Base-by-base conservation (phyloP, 2,113 vertebrate species). In the Corvus cornix region DNA sequence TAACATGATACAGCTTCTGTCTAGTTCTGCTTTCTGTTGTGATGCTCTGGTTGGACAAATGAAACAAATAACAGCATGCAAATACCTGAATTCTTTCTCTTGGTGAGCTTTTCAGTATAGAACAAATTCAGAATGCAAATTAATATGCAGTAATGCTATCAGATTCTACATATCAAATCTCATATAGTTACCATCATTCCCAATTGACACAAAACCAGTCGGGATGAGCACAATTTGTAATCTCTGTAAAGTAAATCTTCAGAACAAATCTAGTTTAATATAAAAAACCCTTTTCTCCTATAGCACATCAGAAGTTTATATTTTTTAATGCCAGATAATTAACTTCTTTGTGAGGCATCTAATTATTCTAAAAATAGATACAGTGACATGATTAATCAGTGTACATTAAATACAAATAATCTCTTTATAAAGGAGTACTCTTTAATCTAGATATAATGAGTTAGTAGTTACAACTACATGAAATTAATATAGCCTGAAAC, bases 351-450 rank as follows among this genome's bases (percentile, higher is more conserved):
- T 80, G 64, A 93, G 41, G 35, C 30, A 70, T 14, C 4, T 85
- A 70, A 78, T 78, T 63, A 59, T 87, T 84, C 60, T 85, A 87
- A 92, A 95, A 79, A 84, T 68, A 93, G 48, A 35, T 63, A 43
- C 12, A 27, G 30, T 16, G 55, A 33, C 23, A 52, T 52, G 44
- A 79, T 85, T 90, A 83, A 80, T 80, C 80, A 39, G 41, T 31
- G 31, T 27, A 79, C 3, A 73, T 76, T 49, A 79, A 93, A 85
- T 52, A 82, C 12, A 82, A 81, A 87, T 87, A 82, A 82, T 78
- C 33, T 48, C 43, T 84, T 81, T 75, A 63, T 51, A 92, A 78
- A 78, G 14, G 39, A 75, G 10, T 43, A 43, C 35, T 75, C n/a
- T 44, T 23, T 91, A 66, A 87, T 78, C 74, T 63, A 89, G 63